Evolutionary conservation across 2,113 vertebrate species (phyloP).

Genomic region (Rostratula benghalensis): DNA sequence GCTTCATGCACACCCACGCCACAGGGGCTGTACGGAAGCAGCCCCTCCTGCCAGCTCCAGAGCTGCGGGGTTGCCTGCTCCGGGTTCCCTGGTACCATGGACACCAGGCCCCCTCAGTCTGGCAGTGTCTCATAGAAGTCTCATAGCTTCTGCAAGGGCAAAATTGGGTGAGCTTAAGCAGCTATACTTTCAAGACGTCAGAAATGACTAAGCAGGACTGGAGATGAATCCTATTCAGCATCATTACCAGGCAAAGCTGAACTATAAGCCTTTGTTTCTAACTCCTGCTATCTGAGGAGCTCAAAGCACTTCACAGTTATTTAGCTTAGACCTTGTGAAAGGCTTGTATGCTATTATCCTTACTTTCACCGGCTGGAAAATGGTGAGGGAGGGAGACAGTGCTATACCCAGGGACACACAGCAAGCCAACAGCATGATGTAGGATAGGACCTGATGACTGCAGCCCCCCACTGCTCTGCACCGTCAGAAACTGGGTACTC

Average conservation of each 20-base stretch:
- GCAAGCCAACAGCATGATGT: not conserved
- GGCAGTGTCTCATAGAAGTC: not conserved
- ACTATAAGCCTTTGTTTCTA: constrained; percentile 46
- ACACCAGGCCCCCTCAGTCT: not conserved
- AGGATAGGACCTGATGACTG: not conserved
- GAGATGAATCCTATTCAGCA: constrained; percentile 43
- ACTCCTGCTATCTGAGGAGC: constrained; percentile 15
- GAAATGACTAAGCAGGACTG: constrained; percentile 23
- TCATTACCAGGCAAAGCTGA: constrained; percentile 37
- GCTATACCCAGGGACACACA: not conserved
- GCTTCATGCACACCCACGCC: accelerated
- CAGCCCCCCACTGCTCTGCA: not conserved
- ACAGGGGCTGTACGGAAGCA: not conserved
- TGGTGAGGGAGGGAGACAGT: not conserved
- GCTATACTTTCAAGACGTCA: not conserved
- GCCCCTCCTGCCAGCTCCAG: not conserved
- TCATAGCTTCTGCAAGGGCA: not conserved
- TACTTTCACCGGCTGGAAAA: constrained; percentile 45
- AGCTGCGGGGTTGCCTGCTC: not conserved
- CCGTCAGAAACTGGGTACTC: not conserved
- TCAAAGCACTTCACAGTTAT: constrained; percentile 51
- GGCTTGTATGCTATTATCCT: constrained; percentile 23
- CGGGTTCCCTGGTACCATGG: accelerated
- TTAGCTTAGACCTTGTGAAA: constrained; percentile 50
- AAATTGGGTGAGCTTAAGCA: not conserved